Percentiles rank a stretch among this genome's conserved stretches.
These are phyloP conservation scores for Gibbula magus DNA, from an alignment of 2,888 invertebrate species.

Conservation along the genomic window DNA sequence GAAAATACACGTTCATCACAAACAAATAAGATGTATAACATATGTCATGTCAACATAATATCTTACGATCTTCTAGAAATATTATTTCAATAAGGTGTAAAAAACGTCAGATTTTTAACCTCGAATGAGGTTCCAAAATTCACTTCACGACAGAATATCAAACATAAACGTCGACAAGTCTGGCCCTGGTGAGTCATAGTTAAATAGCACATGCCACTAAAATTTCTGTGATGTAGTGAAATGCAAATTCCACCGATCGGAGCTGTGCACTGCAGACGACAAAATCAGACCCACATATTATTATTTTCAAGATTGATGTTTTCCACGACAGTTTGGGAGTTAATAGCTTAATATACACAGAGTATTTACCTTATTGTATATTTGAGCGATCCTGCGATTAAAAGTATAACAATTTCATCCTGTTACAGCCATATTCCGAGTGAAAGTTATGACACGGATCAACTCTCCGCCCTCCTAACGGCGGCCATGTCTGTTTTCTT, in stretches of 20 bases:
- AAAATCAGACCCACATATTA: constrained; percentile 18
- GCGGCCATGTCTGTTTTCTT: constrained; percentile 18
- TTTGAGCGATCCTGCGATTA: neutral
- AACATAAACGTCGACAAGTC: too few relatives aligned
- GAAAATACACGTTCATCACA: too few relatives aligned
- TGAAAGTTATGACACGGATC: constrained; percentile 8
- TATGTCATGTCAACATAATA: too few relatives aligned
- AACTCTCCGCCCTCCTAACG: constrained; percentile 6
- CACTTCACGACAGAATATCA: too few relatives aligned
- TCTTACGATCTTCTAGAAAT: too few relatives aligned
- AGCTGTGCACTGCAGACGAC: constrained; percentile 7
- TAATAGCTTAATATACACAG: neutral
- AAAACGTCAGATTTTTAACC: too few relatives aligned
- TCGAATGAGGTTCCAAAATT: too few relatives aligned
- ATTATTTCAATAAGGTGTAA: too few relatives aligned
- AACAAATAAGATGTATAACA: too few relatives aligned
- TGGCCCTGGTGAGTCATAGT: neutral
- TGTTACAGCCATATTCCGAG: neutral
- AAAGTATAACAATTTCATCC: neutral
- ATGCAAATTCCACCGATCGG: neutral
- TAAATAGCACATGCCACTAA: neutral
- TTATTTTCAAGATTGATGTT: neutral
- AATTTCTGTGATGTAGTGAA: neutral
- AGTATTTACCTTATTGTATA: neutral
- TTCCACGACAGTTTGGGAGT: neutral